Evolutionary conservation across 2,888 invertebrate genomes (phyloP), one percentile per base, ranked within the genome.

Genomic region (Dicranocentrus wangi): DNA sequence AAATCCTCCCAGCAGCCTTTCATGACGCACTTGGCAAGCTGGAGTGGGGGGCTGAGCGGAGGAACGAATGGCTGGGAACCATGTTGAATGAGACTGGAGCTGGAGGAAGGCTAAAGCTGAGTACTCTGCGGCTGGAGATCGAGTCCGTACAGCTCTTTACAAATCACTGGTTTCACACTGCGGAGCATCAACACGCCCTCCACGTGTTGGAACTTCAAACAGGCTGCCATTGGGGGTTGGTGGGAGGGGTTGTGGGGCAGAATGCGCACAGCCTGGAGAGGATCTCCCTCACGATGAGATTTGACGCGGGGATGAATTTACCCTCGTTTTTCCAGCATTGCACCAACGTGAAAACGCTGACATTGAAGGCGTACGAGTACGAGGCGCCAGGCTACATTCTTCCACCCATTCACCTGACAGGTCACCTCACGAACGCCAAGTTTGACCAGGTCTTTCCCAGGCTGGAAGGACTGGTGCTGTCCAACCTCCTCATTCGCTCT

Each of bases 391-490:
- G 61, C 42, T 17, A 7, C 0, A 25, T 39, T 27, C 53, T 32
- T 2, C 17, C 42, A 23, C 55, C 39, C 42, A 55, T 66, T 55
- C 28, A 55, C 13, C 5, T 51, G 25, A 66, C 13, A 17, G 75
- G 75, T 1, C 65, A 75, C 23, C 17, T 66, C 0, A 25, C 42
- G 5, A 75, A 75, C 23, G 75, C 75, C 21, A 65, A 75, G 27
- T 75, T 75, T 75, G 75, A 75, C 21, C 39, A 75, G 19, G 1
- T 75, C 3, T 65, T 75, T n/a, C 75, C 75, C 0, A 32, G 55
- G 1, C 17, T 75, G 21, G 65, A 75, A 65, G 39, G 53, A 13
- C 55, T 75, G n/a, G 65, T 51, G 7, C 25, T 75, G 13, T 75
- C 47, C 5, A 53, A 75, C 42, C n/a, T 75, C 17, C 75, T 75